Percentiles rank a stretch among this genome's conserved stretches.
These are phyloP conservation scores for Pygoscelis adeliae DNA, from an alignment of 2,113 vertebrate species.

Conservation along the genomic window DNA sequence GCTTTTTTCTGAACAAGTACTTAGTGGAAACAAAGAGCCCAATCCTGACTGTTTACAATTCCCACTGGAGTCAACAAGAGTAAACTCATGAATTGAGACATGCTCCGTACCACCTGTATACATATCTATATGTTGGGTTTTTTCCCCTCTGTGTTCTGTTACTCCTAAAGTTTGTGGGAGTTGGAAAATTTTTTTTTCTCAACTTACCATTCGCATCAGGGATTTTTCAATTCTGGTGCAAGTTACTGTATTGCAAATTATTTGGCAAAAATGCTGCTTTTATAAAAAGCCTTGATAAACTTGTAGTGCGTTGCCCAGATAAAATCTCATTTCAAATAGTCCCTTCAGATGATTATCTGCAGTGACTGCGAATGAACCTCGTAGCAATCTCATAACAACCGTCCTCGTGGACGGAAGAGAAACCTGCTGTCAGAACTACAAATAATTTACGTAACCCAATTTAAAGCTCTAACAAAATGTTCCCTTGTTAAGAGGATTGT, in stretches of 20 bases:
- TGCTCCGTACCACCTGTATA: neutral
- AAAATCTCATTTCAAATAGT: neutral
- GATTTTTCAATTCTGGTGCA: neutral
- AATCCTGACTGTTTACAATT: neutral
- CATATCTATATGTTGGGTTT: neutral
- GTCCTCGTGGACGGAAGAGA: conserved; percentile 41
- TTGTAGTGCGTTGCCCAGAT: neutral
- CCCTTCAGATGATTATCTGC: conserved; percentile 33
- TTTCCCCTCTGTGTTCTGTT: neutral
- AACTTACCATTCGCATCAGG: neutral
- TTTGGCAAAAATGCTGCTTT: neutral
- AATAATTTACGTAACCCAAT: conserved; percentile 70
- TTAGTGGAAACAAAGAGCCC: neutral
- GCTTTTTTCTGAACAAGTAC: neutral
- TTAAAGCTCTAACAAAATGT: conserved; percentile 74
- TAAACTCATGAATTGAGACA: neutral
- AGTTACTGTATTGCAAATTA: neutral
- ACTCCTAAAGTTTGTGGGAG: neutral
- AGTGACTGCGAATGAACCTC: conserved; percentile 34
- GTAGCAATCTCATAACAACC: conserved; percentile 29
- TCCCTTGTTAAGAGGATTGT: conserved; percentile 70
- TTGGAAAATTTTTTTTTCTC: neutral
- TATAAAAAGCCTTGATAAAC: neutral
- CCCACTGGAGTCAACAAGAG: neutral
- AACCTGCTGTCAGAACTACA: conserved; percentile 56